A percentile compares a stretch with the other conserved stretches of the same genome.
Evolutionary conservation across 2,888 invertebrate genomes (phyloP).

Genomic region (Drosophila testacea): DNA sequence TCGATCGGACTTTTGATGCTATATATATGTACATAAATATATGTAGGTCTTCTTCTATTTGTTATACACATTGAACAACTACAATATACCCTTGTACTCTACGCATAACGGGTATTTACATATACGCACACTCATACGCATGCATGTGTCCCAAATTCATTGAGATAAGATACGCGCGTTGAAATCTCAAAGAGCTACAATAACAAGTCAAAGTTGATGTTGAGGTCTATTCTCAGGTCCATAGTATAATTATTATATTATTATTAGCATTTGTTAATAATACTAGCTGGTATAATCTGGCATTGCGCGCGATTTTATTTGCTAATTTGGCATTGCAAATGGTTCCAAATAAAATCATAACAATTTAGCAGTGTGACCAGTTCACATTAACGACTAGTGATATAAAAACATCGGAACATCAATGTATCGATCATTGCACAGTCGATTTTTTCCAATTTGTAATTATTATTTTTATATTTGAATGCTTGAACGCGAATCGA

Average conservation of each 20-base stretch:
- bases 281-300: neutral
- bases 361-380: slow-evolving; percentile 12
- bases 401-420: too few species aligned
- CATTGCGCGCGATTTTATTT: neutral
- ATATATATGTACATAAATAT: too few species aligned
- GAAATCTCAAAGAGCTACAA: neutral
- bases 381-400: neutral
- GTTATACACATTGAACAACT: too few species aligned
- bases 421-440: too few species aligned
- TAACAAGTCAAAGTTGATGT: neutral
- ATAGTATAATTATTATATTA: slow-evolving; percentile 13
- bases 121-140: neutral
- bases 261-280: slow-evolving; percentile 2
- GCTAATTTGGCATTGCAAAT: too few species aligned
- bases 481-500: too few species aligned
- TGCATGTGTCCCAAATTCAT: neutral
- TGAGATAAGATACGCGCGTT: slow-evolving; percentile 12
- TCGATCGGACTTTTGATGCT: too few species aligned
- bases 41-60: too few species aligned
- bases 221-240: slow-evolving; percentile 5
- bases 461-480: too few species aligned
- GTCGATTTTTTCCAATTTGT: too few species aligned
- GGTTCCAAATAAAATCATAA: neutral
- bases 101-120: too few species aligned
- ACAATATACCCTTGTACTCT: too few species aligned